Evolutionary conservation across 2,113 vertebrate species (phyloP), one percentile per base, ranked within the genome.

Genomic region (Collichthys lucidus): DNA sequence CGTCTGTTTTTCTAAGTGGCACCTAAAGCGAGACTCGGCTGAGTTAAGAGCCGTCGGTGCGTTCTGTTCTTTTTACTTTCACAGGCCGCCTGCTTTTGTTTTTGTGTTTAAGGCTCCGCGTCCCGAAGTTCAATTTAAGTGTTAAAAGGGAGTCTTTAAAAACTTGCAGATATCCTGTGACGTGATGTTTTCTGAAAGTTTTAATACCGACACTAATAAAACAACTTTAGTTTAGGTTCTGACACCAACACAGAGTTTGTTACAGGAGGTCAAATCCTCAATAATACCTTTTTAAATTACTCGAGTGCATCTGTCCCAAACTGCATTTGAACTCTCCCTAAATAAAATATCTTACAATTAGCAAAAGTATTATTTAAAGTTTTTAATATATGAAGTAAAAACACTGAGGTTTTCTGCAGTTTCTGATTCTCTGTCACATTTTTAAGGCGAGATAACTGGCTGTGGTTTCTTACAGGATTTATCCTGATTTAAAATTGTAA

Each of bases 51-150:
- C 56, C 44, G 47, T 44, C n/a, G 2, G n/a, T 42, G 59, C 31
- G 0, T 42, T 40, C 4, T 42, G 19, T 17, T 11, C 15, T 40
- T 24, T 49, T 62, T 62, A 55, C 12, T 55, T 55, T 70, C 24
- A 31, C 57, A n/a, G 44, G 24, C 53, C 14, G 46, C 8, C 9
- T n/a, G 61, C 20, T 14, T 73, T 67, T 68, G 55, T 74, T 60
- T 67, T 31, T 44, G 17, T 16, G 2, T 53, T 61, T 68, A 29
- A 57, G 16, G 15, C 59, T 66, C 67, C 2, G 2, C n/a, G 7
- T 7, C 14, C n/a, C 14, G 4, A 56, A 40, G 11, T 75, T 55
- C 17, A 53, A 8, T 57, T 57, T 6, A 1, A 24, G 3, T 14
- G 47, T n/a, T n/a, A n/a, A n/a, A n/a, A n/a, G n/a, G n/a, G n/a